Percentiles rank a stretch among this genome's conserved stretches.
These are phyloP conservation scores for Sarcophaga variegata DNA, from an alignment of 2,888 invertebrate genomes.

Conservation along the genomic window DNA sequence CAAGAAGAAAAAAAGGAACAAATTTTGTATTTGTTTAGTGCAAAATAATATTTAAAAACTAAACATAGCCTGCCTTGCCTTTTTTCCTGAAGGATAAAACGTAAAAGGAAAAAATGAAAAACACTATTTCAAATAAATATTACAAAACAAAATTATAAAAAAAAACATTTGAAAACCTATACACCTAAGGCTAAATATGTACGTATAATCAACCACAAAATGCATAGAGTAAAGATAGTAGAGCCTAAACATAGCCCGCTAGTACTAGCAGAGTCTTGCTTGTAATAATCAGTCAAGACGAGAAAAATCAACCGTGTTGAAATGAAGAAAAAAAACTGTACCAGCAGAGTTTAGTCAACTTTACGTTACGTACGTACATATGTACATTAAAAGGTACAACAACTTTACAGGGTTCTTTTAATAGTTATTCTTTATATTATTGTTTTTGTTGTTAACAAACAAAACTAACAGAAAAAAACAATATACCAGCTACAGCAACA, in stretches of 20 bases:
- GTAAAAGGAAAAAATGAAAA: slow-evolving; percentile 14
- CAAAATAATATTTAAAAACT: slow-evolving; percentile 60
- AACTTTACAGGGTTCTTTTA: slow-evolving; percentile 50
- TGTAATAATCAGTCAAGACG: slow-evolving; percentile 43
- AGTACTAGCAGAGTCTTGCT: slow-evolving; percentile 11
- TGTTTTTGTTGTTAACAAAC: slow-evolving; percentile 30
- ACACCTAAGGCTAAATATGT: slow-evolving; percentile 54
- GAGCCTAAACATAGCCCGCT: neutral
- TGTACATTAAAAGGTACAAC: neutral
- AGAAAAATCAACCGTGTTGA: slow-evolving; percentile 17
- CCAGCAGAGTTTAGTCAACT: slow-evolving; percentile 60
- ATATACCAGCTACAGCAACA: neutral
- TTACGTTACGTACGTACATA: neutral
- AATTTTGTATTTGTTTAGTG: slow-evolving; percentile 64
- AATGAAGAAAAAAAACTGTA: slow-evolving; percentile 48
- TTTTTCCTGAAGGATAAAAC: slow-evolving; percentile 6
- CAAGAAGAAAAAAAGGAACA: neutral
- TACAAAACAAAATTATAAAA: neutral
- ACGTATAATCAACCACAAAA: slow-evolving; percentile 50
- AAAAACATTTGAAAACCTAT: neutral
- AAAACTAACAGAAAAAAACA: slow-evolving; percentile 2
- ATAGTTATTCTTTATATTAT: slow-evolving; percentile 5
- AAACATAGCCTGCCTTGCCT: slow-evolving; percentile 21
- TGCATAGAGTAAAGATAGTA: neutral
- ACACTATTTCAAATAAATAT: slow-evolving; percentile 10